Evolutionary conservation across 2,113 vertebrate genomes (phyloP).

Genomic region (Eudyptes chrysolophus): DNA sequence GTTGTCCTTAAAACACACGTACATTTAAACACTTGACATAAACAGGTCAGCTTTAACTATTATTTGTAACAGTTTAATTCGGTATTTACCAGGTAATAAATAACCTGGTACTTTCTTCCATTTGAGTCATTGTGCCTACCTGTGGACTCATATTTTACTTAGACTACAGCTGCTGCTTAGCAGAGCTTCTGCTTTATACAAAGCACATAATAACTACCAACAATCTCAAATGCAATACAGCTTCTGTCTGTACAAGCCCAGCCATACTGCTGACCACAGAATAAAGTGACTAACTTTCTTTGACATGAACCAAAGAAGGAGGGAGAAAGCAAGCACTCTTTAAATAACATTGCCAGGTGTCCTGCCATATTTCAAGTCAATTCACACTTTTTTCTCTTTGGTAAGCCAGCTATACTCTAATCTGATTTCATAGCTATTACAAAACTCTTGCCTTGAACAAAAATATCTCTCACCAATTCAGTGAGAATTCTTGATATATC

Average conservation of each 20-base stretch:
- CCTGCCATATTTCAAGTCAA: slow-evolving; percentile 9
- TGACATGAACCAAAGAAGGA: background rate
- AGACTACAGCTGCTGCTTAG: background rate
- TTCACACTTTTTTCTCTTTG: background rate
- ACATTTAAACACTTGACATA: background rate
- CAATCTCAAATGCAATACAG: background rate
- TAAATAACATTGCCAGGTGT: background rate
- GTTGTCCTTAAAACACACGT: background rate
- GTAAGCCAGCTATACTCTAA: background rate
- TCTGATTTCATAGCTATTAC: background rate
- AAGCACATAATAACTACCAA: background rate
- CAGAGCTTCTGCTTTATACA: background rate
- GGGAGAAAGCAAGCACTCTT: background rate
- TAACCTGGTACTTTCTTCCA: background rate
- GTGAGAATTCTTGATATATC: background rate
- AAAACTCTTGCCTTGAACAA: background rate
- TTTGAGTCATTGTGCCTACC: background rate
- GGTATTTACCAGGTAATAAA: background rate
- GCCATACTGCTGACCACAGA: background rate
- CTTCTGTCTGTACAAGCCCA: background rate
- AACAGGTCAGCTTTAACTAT: background rate
- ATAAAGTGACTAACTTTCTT: background rate
- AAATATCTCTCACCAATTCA: background rate
- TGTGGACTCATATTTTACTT: background rate
- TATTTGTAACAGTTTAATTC: background rate